A percentile compares a stretch with the other conserved stretches of the same genome.
Conservation (phyloP, 2,888 invertebrate species). For the Steinernema scapterisci region DNA sequence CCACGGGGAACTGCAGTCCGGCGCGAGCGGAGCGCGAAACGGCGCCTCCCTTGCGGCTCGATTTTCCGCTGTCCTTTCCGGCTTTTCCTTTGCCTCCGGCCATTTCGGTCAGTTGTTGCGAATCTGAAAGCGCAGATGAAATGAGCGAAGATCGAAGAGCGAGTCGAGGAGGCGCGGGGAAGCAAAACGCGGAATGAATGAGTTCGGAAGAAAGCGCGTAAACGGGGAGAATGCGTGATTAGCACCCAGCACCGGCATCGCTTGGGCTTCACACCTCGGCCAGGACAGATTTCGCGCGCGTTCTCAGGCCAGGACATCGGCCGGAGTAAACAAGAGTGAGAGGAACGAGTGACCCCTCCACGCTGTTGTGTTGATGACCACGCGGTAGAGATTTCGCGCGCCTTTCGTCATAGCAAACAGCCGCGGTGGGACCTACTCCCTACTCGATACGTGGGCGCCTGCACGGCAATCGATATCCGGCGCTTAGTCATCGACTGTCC, state of each 20-base stretch:
- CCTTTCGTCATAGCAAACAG: no score
- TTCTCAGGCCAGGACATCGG: no score
- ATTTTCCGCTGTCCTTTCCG: slow-evolving; percentile 99
- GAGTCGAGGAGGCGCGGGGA: neutral
- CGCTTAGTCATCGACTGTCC: no score
- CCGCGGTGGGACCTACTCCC: no score
- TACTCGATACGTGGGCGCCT: no score
- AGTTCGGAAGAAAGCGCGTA: neutral
- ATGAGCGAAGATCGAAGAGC: neutral
- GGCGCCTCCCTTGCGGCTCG: slow-evolving; percentile 86
- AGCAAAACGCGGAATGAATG: neutral
- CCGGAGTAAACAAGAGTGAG: no score
- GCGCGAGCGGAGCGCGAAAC: slow-evolving; percentile 98
- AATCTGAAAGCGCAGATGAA: neutral
- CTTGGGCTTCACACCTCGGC: no score
- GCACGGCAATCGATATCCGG: no score
- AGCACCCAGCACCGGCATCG: neutral
- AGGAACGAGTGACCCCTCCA: no score
- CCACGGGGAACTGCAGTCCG: slow-evolving; percentile 99
- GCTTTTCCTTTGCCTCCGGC: slow-evolving; percentile 94
- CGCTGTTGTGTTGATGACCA: no score
- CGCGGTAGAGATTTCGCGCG: no score
- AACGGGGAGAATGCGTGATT: neutral
- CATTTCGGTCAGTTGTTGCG: slow-evolving; percentile 68
- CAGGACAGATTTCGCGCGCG: no score